Percentiles rank a stretch among this genome's conserved stretches.
phyloP scores from a whole-genome alignment of 2,113 vertebrate genomes.

The Nycticryphes semicollaris region DNA sequence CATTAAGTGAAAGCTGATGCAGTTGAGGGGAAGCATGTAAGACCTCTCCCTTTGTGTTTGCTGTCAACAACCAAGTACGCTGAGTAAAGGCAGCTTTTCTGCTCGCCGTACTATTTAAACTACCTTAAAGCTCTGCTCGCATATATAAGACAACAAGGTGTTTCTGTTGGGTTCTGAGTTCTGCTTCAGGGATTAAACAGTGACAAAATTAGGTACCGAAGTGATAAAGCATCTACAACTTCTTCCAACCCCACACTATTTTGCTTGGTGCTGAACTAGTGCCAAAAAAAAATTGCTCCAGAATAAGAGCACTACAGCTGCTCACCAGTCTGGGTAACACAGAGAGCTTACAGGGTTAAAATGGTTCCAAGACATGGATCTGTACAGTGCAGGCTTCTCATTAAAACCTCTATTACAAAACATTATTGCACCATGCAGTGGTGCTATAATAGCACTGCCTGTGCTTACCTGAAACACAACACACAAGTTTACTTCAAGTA shows the following conservation, averaged over 20 bases:
- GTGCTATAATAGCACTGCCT: background rate
- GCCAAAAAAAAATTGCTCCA: background rate
- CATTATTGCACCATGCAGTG: background rate
- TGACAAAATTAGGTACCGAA: background rate
- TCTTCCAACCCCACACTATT: background rate
- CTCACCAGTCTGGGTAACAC: background rate
- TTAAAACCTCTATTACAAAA: background rate
- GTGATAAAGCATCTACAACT: background rate
- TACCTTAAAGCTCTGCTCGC: background rate
- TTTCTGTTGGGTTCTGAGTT: background rate
- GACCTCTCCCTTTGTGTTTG: background rate
- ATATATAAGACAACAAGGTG: no score
- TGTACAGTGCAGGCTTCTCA: background rate
- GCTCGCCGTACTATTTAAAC: background rate
- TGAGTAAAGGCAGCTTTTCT: background rate
- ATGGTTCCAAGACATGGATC: background rate
- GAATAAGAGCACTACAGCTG: background rate
- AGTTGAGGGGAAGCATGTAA: background rate
- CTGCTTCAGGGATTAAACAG: background rate
- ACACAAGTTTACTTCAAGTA: background rate
- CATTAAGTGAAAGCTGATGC: background rate
- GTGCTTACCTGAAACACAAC: background rate
- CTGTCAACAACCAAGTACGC: background rate
- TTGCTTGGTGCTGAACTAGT: background rate
- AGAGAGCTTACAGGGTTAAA: background rate